Conservation (phyloP, 1,140 invertebrate species). For the Macrotrachela quadricornifera region DNA sequence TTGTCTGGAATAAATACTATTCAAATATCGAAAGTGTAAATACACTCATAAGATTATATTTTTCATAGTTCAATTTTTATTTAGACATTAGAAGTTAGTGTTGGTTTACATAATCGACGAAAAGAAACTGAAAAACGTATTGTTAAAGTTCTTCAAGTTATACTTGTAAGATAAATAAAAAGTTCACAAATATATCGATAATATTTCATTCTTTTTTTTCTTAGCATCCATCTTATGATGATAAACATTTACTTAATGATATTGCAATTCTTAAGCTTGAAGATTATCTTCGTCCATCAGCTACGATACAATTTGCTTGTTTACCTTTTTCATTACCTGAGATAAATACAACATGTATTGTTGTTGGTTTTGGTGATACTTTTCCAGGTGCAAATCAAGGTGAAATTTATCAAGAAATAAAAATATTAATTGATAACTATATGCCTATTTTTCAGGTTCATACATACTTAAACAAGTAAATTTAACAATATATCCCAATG, state of each 20-base stretch:
- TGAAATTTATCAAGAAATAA: too few species aligned
- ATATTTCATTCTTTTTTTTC: background rate
- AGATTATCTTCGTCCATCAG: background rate
- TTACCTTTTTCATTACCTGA: background rate
- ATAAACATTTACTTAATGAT: background rate
- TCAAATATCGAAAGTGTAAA: background rate
- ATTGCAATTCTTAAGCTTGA: background rate
- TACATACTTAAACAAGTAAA: too few species aligned
- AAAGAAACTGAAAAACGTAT: background rate
- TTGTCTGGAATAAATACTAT: slow-evolving; percentile 7
- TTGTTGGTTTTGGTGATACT: too few species aligned
- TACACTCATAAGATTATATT: background rate
- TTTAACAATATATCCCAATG: too few species aligned
- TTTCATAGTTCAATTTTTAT: background rate
- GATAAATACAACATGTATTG: too few species aligned
- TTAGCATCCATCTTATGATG: slow-evolving; percentile 3
- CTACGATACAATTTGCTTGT: slow-evolving; percentile 5
- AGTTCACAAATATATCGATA: background rate
- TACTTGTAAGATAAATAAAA: background rate
- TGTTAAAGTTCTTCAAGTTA: background rate
- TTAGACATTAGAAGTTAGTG: slow-evolving; percentile 6
- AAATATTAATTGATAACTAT: too few species aligned
- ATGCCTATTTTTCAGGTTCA: too few species aligned
- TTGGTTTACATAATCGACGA: background rate
- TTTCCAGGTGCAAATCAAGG: too few species aligned